Evolutionary conservation across 1,140 invertebrate genomes (phyloP).

Genomic region (Anagrus nilaparvatae): DNA sequence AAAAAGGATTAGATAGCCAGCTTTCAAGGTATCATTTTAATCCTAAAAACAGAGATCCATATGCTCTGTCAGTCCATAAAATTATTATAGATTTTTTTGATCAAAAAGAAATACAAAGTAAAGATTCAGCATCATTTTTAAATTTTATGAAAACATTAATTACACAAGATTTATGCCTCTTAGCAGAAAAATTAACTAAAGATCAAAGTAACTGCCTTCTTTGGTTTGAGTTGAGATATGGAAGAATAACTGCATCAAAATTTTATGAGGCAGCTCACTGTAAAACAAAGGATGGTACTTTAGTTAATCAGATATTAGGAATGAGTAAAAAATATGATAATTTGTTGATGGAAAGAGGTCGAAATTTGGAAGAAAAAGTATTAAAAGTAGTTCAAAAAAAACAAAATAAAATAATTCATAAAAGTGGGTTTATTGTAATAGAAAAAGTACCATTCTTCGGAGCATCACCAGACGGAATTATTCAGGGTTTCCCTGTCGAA

Average conservation of each 20-base stretch:
- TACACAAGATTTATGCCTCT: slow-evolving; percentile 8
- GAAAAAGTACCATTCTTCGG: slow-evolving; percentile 22
- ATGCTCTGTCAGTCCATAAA: slow-evolving; percentile 5
- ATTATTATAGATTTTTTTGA: slow-evolving; percentile 7
- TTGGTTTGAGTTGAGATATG: slow-evolving; percentile 22
- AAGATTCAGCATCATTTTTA: background rate
- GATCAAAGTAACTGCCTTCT: slow-evolving; percentile 1
- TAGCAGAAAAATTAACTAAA: slow-evolving; percentile 19
- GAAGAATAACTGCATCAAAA: slow-evolving; percentile 33
- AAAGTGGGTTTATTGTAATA: slow-evolving; percentile 18
- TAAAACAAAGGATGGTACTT: slow-evolving; percentile 12
- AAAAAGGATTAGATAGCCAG: slow-evolving; percentile 7
- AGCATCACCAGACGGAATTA: slow-evolving; percentile 39
- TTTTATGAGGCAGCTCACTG: slow-evolving; percentile 15
- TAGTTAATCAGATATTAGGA: slow-evolving; percentile 7
- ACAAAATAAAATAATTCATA: slow-evolving; percentile 3
- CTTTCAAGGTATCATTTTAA: slow-evolving; percentile 11
- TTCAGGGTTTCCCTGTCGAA: slow-evolving; percentile 38
- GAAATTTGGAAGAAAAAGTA: slow-evolving; percentile 17
- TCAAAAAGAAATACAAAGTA: background rate
- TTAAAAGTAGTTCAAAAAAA: slow-evolving; percentile 9
- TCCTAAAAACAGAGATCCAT: background rate
- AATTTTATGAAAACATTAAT: background rate
- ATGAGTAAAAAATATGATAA: slow-evolving; percentile 19
- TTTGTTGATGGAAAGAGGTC: slow-evolving; percentile 27